Base-by-base conservation (phyloP, 2,888 invertebrate genomes). In the Leuctra nigra region DNA sequence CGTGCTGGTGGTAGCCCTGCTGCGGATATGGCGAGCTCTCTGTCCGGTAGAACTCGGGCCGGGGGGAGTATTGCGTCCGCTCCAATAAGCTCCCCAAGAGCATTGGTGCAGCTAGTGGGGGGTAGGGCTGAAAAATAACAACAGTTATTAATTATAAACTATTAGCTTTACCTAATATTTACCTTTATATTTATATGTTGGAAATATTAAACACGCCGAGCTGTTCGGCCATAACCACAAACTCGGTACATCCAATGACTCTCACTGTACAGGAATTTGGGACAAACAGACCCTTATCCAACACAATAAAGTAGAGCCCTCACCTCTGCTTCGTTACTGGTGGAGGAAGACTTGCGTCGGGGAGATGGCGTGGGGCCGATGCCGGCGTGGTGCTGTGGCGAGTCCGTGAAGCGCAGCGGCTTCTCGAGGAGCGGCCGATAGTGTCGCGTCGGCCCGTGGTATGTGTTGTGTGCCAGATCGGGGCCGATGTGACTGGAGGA, bases 361-460 rank as follows among this genome's bases (percentile, higher is more conserved):
- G 87, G 87, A 7, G 83, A 79, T 53, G 83, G 79, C 6, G 77
- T 78, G 77, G 75, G 73, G 20, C 65, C 64, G 70, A 65, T 78
- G 68, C 66, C 72, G 46, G 75, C 77, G 3, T 75, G 83, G 66
- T 84, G 86, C 57, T 83, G 84, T 13, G 84, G 86, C 1, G 86
- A 85, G 69, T 89, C 87, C 0, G 86, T 84, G 71, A 86, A 86
- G 55, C 86, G 75, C 50, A 86, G 72, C 1, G 87, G 84, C 64
- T 83, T 81, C 23, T 52, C 58, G 13, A 50, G 50, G 2, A 50
- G 35, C 35, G 50, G 35, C 22, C 29, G 29, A 66, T 82, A 79
- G 67, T 90, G 90, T 60, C 84, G 76, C 4, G 87, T 81, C 44
- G 89, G 90, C 0, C 91, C 94, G 72, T 93, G 94, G 75, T 92